Base-by-base conservation (phyloP, 2,888 invertebrate species). In the Apamea crenata region DNA sequence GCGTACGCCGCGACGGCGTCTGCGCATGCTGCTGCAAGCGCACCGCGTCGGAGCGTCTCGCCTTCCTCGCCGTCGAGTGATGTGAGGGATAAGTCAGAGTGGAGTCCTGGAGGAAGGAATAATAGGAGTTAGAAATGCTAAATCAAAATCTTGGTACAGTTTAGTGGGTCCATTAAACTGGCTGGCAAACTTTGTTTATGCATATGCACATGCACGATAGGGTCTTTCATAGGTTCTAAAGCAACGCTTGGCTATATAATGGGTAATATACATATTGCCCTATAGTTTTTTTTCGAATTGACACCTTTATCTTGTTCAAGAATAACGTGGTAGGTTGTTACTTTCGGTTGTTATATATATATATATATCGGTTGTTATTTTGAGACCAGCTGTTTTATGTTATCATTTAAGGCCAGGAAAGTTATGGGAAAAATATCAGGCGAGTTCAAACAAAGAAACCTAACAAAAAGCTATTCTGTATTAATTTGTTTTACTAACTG, bases 1-100 rank as follows among this genome's bases (percentile, higher is more conserved):
- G 98, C 97, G 87, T 98, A 98, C 74, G 98, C 97, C 25, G 98
- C 97, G 67, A 98, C 98, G 1, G 98, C 97, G 92, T 98, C 98
- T 88, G 98, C 98, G 77, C 98, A 98, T 80, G 98, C 98, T 44
- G 98, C 98, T 53, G 97, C 97, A 21, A 98, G 94, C 78, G 98
- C 98, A 2, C 98, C 98, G 29, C 97, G 97, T 59, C 97, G 96
- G 50, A 97, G 97, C 6, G 95, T 96, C 91, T 97, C 96, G 21
- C 97, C 97, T 69, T 97, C 97, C 3, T 96, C 96, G 0, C 96
- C 96, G 88, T 97, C 97, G 93, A 98, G 95, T 0, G 98, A 98
- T 63, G 97, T 97, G 74, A 98, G 96, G 40, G 98, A 98, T 87
- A 98, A 97, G 95, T 98, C 98, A 70, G 98, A 98, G 93, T 98